Percentiles rank a stretch among this genome's conserved stretches.
Evolutionary conservation across 2,113 vertebrate species (phyloP).

Genomic region (Amazona guildingii): DNA sequence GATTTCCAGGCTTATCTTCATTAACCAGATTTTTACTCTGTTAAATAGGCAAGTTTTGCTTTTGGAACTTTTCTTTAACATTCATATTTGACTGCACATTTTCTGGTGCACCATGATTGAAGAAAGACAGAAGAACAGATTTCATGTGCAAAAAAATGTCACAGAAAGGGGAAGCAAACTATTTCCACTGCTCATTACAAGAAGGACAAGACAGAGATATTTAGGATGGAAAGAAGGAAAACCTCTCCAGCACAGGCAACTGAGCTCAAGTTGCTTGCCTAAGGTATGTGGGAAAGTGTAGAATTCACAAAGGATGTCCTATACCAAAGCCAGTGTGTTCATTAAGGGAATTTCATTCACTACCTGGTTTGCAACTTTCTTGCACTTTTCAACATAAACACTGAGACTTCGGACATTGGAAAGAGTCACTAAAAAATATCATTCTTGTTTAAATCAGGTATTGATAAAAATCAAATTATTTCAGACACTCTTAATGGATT

Average conservation of each 20-base stretch:
- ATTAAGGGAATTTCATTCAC: background rate
- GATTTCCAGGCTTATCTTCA: background rate
- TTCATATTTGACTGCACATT: background rate
- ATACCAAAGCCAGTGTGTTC: background rate
- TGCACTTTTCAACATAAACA: background rate
- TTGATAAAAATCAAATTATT: background rate
- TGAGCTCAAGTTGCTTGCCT: background rate
- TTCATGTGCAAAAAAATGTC: background rate
- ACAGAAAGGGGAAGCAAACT: background rate
- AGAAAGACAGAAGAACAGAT: background rate
- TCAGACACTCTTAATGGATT: background rate
- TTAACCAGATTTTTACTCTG: background rate
- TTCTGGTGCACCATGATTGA: background rate
- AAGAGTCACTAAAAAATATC: background rate
- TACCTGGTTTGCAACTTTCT: background rate
- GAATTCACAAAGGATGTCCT: background rate
- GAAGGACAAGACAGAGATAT: background rate
- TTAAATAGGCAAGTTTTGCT: background rate
- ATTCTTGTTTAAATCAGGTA: background rate
- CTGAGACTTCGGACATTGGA: background rate
- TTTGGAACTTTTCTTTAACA: background rate
- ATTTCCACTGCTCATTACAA: background rate
- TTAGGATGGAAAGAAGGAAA: background rate
- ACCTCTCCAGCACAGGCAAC: background rate
- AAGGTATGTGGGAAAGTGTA: background rate